Evolutionary conservation across 2,797 vertebrate genomes (phyloP).

Genomic region (Crax fasciolata): DNA sequence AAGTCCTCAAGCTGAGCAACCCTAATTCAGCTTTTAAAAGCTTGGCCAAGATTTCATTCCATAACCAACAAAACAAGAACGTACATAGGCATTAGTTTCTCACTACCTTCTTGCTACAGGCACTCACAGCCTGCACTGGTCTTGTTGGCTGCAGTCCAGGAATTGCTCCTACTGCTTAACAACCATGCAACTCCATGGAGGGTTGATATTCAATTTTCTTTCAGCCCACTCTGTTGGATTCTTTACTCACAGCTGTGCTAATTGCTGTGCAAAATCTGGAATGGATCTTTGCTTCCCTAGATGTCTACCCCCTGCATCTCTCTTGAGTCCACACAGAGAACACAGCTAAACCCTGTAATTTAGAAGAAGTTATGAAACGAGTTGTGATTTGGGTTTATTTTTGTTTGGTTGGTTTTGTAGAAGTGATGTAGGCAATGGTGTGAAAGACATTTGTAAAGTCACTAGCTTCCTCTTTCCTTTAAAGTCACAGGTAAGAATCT

Average conservation of each 20-base stretch:
- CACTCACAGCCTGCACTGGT: background rate
- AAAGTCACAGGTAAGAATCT: background rate
- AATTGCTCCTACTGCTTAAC: background rate
- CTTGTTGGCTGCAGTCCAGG: background rate
- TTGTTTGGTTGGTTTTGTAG: background rate
- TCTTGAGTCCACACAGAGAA: background rate
- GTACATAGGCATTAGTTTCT: background rate
- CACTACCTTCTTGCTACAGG: background rate
- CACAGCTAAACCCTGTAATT: background rate
- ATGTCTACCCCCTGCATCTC: no score
- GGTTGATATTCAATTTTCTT: background rate
- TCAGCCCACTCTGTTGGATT: background rate
- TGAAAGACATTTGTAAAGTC: background rate
- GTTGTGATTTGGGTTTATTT: background rate
- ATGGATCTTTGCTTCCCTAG: background rate
- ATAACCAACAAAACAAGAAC: background rate
- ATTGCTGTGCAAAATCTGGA: background rate
- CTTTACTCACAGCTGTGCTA: background rate
- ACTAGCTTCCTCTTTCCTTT: background rate
- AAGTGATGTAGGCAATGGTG: background rate
- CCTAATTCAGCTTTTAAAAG: background rate
- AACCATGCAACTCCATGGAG: fast-evolving
- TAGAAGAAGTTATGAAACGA: background rate
- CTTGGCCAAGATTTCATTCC: background rate
- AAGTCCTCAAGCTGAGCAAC: background rate